These are phyloP conservation scores for Helarctos malayanus DNA, from an alignment of 2,797 vertebrate species.

Conservation along the genomic window DNA sequence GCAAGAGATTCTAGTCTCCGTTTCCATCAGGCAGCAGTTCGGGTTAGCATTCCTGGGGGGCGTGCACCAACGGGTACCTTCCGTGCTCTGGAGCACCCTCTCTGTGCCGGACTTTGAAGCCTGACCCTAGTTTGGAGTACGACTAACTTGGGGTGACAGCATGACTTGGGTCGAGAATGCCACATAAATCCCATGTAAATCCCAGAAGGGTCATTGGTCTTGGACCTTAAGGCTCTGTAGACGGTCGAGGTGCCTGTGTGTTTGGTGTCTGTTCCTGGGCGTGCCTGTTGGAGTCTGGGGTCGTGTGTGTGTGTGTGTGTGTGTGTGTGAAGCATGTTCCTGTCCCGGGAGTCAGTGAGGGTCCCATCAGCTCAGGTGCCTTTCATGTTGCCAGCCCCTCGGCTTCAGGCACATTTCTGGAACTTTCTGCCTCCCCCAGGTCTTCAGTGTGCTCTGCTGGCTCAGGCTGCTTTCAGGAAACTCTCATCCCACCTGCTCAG, in stretches of 20 bases:
- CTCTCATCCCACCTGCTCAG: accelerated
- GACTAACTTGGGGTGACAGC: accelerated
- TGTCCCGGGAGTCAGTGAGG: accelerated
- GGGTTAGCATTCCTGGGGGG: background rate
- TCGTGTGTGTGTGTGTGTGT: background rate
- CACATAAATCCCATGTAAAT: background rate
- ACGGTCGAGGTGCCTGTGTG: background rate
- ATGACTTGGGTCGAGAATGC: accelerated
- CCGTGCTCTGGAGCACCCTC: background rate
- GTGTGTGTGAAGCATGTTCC: accelerated
- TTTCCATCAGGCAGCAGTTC: accelerated
- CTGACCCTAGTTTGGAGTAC: background rate
- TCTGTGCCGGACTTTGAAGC: accelerated
- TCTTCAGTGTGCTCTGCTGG: no score
- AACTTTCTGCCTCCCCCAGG: background rate
- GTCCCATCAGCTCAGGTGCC: accelerated
- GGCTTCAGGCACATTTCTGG: background rate
- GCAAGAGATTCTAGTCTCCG: background rate
- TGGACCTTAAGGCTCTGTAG: background rate
- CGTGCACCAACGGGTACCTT: accelerated
- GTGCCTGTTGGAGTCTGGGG: background rate
- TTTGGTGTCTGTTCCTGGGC: accelerated
- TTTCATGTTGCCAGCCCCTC: accelerated
- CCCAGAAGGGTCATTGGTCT: background rate
- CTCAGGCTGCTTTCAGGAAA: background rate